Evolutionary conservation across 2,113 vertebrate genomes (phyloP).

Genomic region (Epinephelus lanceolatus): DNA sequence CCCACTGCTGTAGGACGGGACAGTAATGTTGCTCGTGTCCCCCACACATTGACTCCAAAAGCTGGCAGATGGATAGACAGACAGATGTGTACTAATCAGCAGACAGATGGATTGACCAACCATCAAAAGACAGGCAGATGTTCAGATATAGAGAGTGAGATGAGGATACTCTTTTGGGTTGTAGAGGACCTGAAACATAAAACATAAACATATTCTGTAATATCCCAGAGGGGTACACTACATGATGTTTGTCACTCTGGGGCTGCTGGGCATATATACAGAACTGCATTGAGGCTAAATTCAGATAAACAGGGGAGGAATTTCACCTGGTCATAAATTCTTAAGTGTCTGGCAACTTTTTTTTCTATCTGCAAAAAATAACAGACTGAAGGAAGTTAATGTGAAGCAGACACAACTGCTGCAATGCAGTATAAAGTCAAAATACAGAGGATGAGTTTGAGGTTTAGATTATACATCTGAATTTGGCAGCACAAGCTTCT

Average conservation of each 20-base stretch:
- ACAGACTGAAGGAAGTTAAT: no score
- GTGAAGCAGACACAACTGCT: no score
- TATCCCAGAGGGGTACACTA: not conserved
- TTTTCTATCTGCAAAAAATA: no score
- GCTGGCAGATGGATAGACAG: constrained; percentile 65
- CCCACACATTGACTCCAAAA: constrained; percentile 47
- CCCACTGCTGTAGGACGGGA: constrained; percentile 1
- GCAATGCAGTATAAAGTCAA: no score
- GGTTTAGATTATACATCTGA: no score
- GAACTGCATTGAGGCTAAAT: not conserved
- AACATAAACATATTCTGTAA: constrained; percentile 40
- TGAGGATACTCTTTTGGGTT: constrained; percentile 44
- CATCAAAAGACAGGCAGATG: constrained; percentile 68
- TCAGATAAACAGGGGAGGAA: not conserved
- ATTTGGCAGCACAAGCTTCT: no score
- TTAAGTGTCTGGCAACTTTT: no score
- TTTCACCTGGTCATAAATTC: not conserved
- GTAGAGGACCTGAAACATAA: constrained; percentile 21
- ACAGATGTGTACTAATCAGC: constrained; percentile 73
- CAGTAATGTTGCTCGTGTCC: constrained; percentile 26
- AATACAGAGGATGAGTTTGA: no score
- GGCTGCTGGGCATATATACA: not conserved
- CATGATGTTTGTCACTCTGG: constrained; percentile 6
- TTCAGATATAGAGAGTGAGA: constrained; percentile 39
- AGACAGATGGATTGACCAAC: constrained; percentile 76